phyloP scores from a whole-genome alignment of 2,797 vertebrate species.

The Danio jaintianensis region DNA sequence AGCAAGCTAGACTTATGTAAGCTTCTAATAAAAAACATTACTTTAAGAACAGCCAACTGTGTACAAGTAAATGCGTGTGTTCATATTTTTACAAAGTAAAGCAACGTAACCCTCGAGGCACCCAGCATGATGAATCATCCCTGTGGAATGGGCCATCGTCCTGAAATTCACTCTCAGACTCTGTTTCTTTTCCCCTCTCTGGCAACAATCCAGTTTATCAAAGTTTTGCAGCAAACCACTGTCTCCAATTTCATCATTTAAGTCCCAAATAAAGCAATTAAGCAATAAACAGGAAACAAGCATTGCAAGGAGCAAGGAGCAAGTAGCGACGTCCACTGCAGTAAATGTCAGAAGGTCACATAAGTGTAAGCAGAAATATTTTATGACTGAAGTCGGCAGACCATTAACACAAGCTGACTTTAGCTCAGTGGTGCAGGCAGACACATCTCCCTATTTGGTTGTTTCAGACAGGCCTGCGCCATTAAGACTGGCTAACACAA shows the following conservation, averaged over 20 bases:
- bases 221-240: not conserved
- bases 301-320: not conserved
- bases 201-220: not conserved
- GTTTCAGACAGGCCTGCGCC: conserved; percentile 33
- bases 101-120: not conserved
- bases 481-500: conserved; percentile 41
- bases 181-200: conserved; percentile 7
- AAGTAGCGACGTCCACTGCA: conserved; percentile 6
- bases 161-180: conserved; percentile 2
- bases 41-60: not conserved
- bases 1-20: conserved; percentile 17
- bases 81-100: conserved; percentile 24
- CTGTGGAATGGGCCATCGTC: conserved; percentile 5
- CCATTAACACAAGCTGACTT: conserved; percentile 36
- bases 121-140: conserved; percentile 28
- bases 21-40: not conserved
- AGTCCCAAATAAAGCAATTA: not conserved
- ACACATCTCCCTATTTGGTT: conserved; percentile 39
- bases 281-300: conserved; percentile 5
- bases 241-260: not conserved
- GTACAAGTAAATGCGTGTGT: not conserved
- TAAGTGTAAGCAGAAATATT: conserved; percentile 23
- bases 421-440: conserved; percentile 26
- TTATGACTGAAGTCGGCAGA: conserved; percentile 29
- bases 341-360: conserved; percentile 40